Evolutionary conservation across 92 coral and sea anemone genomes (phyloP), one percentile per base, ranked within the genome.

Genomic region (Parazoanthus swiftii): DNA sequence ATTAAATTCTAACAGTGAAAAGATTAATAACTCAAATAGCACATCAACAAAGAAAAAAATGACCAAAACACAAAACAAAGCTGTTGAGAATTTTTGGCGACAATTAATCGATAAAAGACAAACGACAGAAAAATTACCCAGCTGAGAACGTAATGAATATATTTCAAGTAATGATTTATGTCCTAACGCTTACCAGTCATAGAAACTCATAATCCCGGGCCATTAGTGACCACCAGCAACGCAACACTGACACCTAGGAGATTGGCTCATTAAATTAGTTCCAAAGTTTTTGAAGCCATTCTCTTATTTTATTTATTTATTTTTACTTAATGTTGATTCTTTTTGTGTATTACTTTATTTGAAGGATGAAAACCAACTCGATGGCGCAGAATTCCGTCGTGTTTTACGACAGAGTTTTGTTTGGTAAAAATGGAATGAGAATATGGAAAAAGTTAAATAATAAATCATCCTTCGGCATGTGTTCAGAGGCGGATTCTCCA

Each of bases 401-500:
- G 70, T 63, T 63, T 21, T 63, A 63, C 1, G 6, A 23, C n/a
- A 63, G 26, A 25, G 14, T 20, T 63, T 54, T 54, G 59, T 54
- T 54, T 54, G 18, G 59, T 2, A 13, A 13, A 54, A 54, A 0
- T 54, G 9, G 59, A 54, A 54, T 54, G 9, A 54, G 59, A 54
- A 54, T 54, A 11, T 54, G 59, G 59, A 1, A 63, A 63, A 63
- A 63, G 0, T 33, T 26, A 73, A 73, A 73, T 73, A 29, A 73
- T 73, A 73, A 73, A 73, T 73, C 77, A 73, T 73, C n/a, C 77
- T 73, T 73, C 77, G 77, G 77, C 77, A 73, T 73, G 77, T 35
- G 77, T 33, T 73, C 77, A 73, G 42, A 73, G 42, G 77, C 77
- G n/a, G 39, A 36, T 73, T 73, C 43, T 29, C 7, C 11, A 73